Evolutionary conservation across 23 tunicate genomes (phyloP).

Genomic region (Trididemnum nubilum): DNA sequence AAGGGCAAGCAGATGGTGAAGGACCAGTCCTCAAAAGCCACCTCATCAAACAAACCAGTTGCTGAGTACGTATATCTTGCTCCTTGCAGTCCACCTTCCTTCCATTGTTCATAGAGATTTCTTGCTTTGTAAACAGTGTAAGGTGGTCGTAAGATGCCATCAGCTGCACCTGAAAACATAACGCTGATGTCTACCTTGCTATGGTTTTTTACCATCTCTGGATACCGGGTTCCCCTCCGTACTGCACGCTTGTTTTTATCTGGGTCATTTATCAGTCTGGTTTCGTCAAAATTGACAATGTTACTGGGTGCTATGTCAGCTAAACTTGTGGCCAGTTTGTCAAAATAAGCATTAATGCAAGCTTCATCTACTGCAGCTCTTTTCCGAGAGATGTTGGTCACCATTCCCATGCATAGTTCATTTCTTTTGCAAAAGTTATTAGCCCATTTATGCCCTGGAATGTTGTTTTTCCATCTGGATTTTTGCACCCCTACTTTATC

Average conservation of each 20-base stretch:
- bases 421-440: neutral
- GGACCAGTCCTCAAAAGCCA: slow-evolving; percentile 3
- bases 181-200: slow-evolving; percentile 5
- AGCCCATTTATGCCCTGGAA: neutral
- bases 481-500: neutral
- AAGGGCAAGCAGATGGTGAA: neutral
- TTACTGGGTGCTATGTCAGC: neutral
- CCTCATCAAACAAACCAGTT: neutral
- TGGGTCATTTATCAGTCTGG: neutral
- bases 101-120: slow-evolving; percentile 13
- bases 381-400: neutral
- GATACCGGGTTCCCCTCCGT: neutral
- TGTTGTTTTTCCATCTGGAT: neutral
- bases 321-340: neutral
- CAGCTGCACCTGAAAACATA: slow-evolving; percentile 4
- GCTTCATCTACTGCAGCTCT: slow-evolving; percentile 1
- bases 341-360: neutral
- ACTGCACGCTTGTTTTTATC: neutral
- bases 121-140: slow-evolving; percentile 11
- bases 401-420: neutral
- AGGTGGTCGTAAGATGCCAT: slow-evolving; percentile 1
- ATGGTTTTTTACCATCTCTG: neutral
- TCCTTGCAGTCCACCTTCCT: neutral
- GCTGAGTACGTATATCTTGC: neutral
- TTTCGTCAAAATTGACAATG: slow-evolving; percentile 9